phyloP scores from a whole-genome alignment of 2,888 invertebrate genomes.

The Athalia rosae region DNA sequence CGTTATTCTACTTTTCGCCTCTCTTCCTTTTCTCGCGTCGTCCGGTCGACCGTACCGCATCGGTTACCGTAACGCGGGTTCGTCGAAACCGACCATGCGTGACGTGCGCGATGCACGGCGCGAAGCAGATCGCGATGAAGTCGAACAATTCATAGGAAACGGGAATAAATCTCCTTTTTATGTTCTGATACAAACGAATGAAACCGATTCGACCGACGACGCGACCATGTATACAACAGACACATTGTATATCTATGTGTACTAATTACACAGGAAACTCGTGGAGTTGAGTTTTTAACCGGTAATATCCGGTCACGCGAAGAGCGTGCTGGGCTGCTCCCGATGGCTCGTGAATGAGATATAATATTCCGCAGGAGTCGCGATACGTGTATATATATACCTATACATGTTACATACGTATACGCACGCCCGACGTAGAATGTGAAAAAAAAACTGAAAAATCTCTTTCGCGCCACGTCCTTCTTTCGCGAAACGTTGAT shows the following conservation, averaged over 20 bases:
- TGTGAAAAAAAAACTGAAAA: no score
- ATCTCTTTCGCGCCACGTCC: no score
- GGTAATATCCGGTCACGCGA: slow-evolving; percentile 30
- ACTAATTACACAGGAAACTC: slow-evolving; percentile 1
- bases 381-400: no score
- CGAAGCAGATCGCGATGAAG: background rate
- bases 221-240: no score
- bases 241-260: background rate
- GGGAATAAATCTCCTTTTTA: no score
- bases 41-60: slow-evolving; percentile 14
- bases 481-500: no score
- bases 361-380: no score
- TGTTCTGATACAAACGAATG: no score
- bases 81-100: background rate
- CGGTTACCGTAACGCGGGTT: background rate
- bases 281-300: slow-evolving; percentile 17
- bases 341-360: no score
- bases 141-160: background rate
- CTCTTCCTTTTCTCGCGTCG: slow-evolving; percentile 4
- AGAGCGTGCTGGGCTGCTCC: background rate
- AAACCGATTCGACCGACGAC: no score
- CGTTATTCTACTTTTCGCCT: background rate
- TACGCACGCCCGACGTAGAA: no score
- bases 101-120: background rate
- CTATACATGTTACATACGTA: no score